Evolutionary conservation across 2,113 vertebrate species (phyloP).

Genomic region (Albula goreensis): DNA sequence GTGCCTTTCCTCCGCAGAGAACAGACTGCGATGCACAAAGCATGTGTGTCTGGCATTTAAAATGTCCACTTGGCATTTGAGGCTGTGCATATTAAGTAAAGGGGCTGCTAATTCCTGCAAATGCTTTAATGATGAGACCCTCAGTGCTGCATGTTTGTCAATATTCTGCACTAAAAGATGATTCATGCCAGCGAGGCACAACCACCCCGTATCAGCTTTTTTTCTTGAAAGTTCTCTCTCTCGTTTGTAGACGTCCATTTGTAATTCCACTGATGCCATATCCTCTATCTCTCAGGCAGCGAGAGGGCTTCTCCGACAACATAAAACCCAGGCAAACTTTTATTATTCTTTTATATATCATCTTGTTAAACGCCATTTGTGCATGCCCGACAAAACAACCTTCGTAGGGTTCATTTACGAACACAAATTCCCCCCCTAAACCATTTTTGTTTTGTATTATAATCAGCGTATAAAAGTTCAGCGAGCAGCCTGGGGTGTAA

Average conservation of each 20-base stretch:
- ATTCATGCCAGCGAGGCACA: conserved; percentile 6
- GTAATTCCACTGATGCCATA: too few species aligned
- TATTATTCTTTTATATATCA: too few species aligned
- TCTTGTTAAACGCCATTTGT: too few species aligned
- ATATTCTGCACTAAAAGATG: background rate
- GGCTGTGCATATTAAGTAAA: conserved; percentile 25
- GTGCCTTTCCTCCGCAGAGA: background rate
- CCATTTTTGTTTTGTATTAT: too few species aligned
- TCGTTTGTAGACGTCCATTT: background rate
- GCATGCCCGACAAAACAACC: background rate
- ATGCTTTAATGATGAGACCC: conserved; percentile 16
- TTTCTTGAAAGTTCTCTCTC: conserved; percentile 8
- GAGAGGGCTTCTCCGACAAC: too few species aligned
- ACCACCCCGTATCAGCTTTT: background rate
- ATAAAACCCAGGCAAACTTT: too few species aligned
- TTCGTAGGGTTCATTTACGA: conserved; percentile 20
- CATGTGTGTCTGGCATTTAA: conserved; percentile 18
- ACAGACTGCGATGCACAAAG: conserved; percentile 14
- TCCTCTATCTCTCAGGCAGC: too few species aligned
- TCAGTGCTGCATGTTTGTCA: background rate
- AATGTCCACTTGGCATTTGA: conserved; percentile 23
- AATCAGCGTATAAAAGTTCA: background rate
- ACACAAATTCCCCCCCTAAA: background rate
- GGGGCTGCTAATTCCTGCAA: conserved; percentile 11
- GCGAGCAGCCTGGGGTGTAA: background rate